phyloP scores from a whole-genome alignment of 1,140 invertebrate genomes.

The Caerostris darwini region DNA sequence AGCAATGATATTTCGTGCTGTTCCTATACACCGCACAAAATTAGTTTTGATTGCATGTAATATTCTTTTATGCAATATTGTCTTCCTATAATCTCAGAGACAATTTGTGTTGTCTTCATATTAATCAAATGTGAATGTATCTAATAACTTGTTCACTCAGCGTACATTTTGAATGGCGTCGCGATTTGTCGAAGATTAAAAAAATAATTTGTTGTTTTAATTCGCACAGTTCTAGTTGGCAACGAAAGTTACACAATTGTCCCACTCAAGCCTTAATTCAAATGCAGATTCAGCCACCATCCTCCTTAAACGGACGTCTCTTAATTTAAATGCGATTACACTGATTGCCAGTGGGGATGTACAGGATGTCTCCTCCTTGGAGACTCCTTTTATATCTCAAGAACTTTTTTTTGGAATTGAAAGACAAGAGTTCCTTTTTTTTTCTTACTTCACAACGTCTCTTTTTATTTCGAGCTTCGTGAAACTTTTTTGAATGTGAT shows the following conservation, averaged over 20 bases:
- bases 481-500: constrained; percentile 58
- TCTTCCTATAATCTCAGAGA: no score
- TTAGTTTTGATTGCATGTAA: no score
- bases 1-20: no score
- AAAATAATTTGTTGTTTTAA: background rate
- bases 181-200: background rate
- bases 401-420: background rate
- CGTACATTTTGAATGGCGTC: no score
- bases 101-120: no score
- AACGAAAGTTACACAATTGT: background rate
- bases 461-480: constrained; percentile 22
- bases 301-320: background rate
- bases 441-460: background rate
- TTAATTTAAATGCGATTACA: constrained; percentile 59
- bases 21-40: no score
- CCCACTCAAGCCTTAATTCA: background rate
- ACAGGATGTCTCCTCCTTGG: background rate
- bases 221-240: background rate
- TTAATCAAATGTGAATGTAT: no score
- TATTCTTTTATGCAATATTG: no score
- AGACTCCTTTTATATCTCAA: constrained; percentile 4
- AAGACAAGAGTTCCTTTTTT: constrained; percentile 29
- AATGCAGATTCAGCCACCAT: constrained; percentile 31
- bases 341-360: background rate
- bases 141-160: no score